These are phyloP conservation scores for Osmerus mordax DNA, from an alignment of 2,113 vertebrate species.

Conservation along the genomic window DNA sequence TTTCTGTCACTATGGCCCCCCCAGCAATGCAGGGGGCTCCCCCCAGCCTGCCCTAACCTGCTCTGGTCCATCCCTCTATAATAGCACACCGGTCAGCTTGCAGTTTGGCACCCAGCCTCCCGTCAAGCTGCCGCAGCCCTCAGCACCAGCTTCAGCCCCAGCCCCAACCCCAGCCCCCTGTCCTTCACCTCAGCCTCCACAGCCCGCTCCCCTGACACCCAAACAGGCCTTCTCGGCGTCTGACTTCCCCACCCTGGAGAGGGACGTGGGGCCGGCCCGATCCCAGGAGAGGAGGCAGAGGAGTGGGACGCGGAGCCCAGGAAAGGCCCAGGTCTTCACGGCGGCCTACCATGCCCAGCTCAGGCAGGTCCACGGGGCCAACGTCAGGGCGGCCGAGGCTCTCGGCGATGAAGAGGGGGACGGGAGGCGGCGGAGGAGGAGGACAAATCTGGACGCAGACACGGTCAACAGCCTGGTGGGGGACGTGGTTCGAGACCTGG, in stretches of 20 bases:
- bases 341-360: constrained; percentile 60
- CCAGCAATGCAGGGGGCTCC: background rate
- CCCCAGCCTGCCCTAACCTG: constrained; percentile 4
- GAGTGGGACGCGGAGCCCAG: constrained; percentile 5
- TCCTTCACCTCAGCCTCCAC: constrained; percentile 3
- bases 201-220: background rate
- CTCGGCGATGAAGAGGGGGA: constrained; percentile 32
- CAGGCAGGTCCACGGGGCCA: constrained; percentile 60
- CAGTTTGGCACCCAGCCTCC: constrained; percentile 51
- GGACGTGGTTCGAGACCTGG: constrained; percentile 61
- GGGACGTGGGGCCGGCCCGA: constrained; percentile 23
- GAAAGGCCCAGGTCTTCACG: constrained; percentile 27
- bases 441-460: constrained; percentile 15
- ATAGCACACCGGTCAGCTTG: background rate
- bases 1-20: background rate
- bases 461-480: constrained; percentile 57
- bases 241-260: constrained; percentile 60
- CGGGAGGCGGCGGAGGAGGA: constrained; percentile 15
- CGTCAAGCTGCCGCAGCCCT: constrained; percentile 50
- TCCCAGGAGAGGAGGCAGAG: constrained; percentile 39
- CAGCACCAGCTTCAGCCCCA: background rate
- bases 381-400: constrained; percentile 59
- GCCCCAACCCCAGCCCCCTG: background rate
- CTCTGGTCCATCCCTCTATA: background rate
- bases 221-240: background rate